Evolutionary conservation across 2,797 vertebrate species (phyloP), one percentile per base, ranked within the genome.

Genomic region (Argentina silus): DNA sequence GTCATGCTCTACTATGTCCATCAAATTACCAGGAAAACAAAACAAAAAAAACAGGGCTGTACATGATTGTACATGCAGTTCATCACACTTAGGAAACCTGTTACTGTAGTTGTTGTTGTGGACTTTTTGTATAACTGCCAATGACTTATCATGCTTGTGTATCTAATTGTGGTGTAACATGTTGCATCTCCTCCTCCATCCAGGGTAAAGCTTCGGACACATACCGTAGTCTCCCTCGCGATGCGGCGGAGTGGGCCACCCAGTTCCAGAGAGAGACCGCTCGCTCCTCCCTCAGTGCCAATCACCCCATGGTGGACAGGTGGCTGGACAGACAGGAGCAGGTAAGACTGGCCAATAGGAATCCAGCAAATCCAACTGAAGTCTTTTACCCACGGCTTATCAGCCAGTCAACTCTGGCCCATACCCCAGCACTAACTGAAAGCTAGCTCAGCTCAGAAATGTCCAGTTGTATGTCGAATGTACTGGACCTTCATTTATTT

Each of bases 281-380:
- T 63, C 95, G 97, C 73, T 97, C 96, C n/a, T 99, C 98, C 60
- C 93, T 99, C 82, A 98, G 97, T 76, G 96, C 97, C 93, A 98
- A 96, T 90, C 98, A 99, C 90, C 98, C 97, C 4, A 95, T 99
- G 95, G 97, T 99, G 90, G 97, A 98, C 92, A 94, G 92, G 78
- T 98, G 97, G 97, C 93, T 99, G 78, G 96, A 96, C 90, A 95
- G 92, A 78, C 97, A 98, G 89, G 97, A 99, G 80, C 96, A 98
- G 97, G 98, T 99, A 96, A 89, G 8, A 23, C 17, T 36, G 5
- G 2, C 14, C 42, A 12, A 36, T 17, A 53, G 15, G 15, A 17
- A 53, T 14, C 51, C 15, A 53, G 51, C 14, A 53, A 17, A 53
- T 36, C 27, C 2, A 36, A 53, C 15, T 6, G 51, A 53, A n/a